phyloP scores from a whole-genome alignment of 2,113 vertebrate species.

The Strix aluco region DNA sequence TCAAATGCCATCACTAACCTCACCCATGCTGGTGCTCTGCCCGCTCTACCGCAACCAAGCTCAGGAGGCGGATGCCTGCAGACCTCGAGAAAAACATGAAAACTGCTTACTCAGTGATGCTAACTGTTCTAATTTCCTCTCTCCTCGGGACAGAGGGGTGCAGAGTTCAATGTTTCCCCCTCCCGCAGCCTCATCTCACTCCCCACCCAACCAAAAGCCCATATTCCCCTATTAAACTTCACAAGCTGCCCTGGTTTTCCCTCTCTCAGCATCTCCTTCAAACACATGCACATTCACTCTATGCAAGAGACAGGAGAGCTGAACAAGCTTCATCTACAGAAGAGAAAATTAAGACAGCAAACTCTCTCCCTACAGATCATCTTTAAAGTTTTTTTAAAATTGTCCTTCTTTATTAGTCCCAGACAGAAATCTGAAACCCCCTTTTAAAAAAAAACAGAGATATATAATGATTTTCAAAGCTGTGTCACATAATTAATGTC shows the following conservation, averaged over 20 bases:
- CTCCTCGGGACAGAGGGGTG: not conserved
- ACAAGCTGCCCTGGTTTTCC: not conserved
- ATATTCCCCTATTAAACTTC: not conserved
- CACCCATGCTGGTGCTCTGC: not conserved
- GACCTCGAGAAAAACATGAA: accelerated
- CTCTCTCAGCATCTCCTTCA: not conserved
- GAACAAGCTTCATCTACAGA: not conserved
- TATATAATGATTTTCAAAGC: constrained; percentile 67
- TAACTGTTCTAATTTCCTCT: not conserved
- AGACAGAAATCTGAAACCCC: constrained; percentile 58
- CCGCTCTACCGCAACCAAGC: accelerated
- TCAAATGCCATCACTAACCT: not conserved
- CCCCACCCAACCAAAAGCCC: not conserved
- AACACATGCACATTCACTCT: not conserved
- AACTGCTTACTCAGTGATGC: not conserved
- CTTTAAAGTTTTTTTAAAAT: constrained; percentile 43
- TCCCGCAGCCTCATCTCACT: not conserved
- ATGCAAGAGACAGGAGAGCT: not conserved
- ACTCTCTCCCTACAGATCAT: constrained; percentile 45
- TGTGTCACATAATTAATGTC: constrained; percentile 68
- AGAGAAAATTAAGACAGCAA: constrained; percentile 53
- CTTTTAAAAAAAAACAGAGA: not conserved
- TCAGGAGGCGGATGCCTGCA: not conserved
- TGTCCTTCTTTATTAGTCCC: constrained; percentile 63
- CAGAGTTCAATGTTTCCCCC: not conserved